Base-by-base conservation (phyloP, 2,113 vertebrate species). In the Oryzias javanicus region DNA sequence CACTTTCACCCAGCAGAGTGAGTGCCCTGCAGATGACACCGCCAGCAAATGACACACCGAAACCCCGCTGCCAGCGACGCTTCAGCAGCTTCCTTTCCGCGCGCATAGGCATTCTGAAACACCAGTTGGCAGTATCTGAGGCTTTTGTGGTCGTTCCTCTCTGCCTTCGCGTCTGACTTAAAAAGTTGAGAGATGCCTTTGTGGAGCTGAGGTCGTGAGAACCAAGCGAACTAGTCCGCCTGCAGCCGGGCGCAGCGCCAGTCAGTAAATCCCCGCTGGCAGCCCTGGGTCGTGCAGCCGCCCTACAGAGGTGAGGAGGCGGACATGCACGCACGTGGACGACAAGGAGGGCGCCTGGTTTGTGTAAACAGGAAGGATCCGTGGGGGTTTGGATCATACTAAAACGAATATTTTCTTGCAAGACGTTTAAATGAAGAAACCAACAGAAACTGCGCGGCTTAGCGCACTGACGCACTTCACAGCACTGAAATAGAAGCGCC, bases 141-240 rank as follows among this genome's bases (percentile, higher is more conserved):
- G 84, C 76, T 85, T 85, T 49, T 75, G 87, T 46, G 89, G 89
- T 85, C 50, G 60, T 62, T 78, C 72, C 51, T 78, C 47, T 35
- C 76, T 82, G 89, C 81, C 82, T 86, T 79, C 77, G 81, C 79
- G 89, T 89, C 84, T 86, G 79, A 84, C 83, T 86, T 27, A 27
- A 86, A 89, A 83, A 89, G 87, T 90, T 88, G 84, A 87, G 89
- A 82, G 82, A 86, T 89, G 88, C 84, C 81, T 87, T 78, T 87
- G 89, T 86, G 85, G 79, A 88, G 87, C 84, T 86, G 90, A 93
- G 92, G 93, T 93, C 93, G 92, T 94, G 93, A 93, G 92, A 94
- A 94, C 90, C 60, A 71, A 87, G 89, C 88, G 90, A 89, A 91
- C 91, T 84, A 89, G 88, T 88, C 89, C 68, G 91, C 85, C 89